These are phyloP conservation scores for Nibea albiflora DNA, from an alignment of 2,113 vertebrate species.

Conservation along the genomic window DNA sequence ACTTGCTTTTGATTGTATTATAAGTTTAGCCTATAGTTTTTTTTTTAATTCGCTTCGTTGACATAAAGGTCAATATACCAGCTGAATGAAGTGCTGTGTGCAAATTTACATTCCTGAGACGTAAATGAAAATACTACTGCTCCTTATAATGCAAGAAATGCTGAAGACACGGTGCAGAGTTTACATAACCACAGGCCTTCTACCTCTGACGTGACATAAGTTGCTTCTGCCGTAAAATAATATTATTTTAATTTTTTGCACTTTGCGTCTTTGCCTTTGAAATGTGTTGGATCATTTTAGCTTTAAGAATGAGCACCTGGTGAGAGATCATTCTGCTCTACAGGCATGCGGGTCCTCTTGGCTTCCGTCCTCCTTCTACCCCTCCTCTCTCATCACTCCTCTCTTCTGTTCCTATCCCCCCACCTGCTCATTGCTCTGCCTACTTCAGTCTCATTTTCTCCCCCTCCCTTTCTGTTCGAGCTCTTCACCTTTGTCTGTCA, in stretches of 20 bases:
- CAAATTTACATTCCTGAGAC: constrained; percentile 14
- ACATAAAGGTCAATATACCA: background rate
- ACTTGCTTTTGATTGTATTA: background rate
- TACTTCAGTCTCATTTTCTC: constrained; percentile 7
- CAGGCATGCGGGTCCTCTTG: constrained; percentile 21
- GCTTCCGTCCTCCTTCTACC: background rate
- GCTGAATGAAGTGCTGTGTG: background rate
- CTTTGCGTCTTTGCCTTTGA: background rate
- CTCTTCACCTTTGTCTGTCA: constrained; percentile 37
- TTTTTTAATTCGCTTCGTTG: background rate
- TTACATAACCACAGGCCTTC: constrained; percentile 12
- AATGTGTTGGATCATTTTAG: constrained; percentile 22
- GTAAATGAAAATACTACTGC: background rate
- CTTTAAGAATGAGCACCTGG: constrained; percentile 1
- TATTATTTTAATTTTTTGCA: constrained; percentile 43
- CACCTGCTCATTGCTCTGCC: background rate
- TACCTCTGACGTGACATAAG: background rate
- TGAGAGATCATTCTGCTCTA: constrained; percentile 20
- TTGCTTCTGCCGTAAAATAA: constrained; percentile 29
- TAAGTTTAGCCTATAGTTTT: background rate
- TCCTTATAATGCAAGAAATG: constrained; percentile 2
- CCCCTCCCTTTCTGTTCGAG: constrained; percentile 22
- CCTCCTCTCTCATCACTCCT: constrained; percentile 18
- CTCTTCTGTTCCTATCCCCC: background rate
- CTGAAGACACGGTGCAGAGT: background rate